These are phyloP conservation scores for Chiloscyllium plagiosum DNA, from an alignment of 2,113 vertebrate species.

Conservation along the genomic window DNA sequence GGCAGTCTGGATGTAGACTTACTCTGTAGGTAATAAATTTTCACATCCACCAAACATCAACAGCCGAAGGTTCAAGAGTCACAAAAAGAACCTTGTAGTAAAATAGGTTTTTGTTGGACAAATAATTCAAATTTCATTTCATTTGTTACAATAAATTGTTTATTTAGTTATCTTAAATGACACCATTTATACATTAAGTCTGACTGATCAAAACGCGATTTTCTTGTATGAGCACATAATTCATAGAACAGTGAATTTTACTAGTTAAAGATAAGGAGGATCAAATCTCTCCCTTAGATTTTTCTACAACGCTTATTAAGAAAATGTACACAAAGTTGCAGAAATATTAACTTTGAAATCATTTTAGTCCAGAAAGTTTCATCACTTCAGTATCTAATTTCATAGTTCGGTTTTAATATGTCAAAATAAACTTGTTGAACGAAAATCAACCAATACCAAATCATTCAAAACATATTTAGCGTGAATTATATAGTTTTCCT, in stretches of 20 bases:
- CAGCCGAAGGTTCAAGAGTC: conserved; percentile 50
- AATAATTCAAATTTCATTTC: conserved; percentile 40
- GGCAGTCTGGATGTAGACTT: conserved; percentile 66
- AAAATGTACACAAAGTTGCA: neutral
- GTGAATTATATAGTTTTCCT: neutral
- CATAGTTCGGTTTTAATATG: neutral
- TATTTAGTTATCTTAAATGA: neutral
- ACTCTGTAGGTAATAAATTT: conserved; percentile 70
- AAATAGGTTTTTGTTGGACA: conserved; percentile 46
- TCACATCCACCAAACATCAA: conserved; percentile 64
- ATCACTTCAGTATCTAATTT: neutral
- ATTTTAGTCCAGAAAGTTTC: neutral
- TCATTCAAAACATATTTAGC: too few relatives aligned
- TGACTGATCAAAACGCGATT: neutral
- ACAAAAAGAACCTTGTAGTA: conserved; percentile 48
- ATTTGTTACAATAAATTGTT: conserved; percentile 36
- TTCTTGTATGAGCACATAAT: neutral
- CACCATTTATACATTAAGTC: neutral
- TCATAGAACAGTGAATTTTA: neutral
- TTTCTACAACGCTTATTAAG: neutral
- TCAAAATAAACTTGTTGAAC: neutral
- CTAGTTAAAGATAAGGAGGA: neutral
- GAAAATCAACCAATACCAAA: neutral
- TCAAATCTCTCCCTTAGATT: neutral
- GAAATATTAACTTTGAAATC: conserved; percentile 1